Evolutionary conservation across 2,113 vertebrate genomes (phyloP).

Genomic region (Rhynchopsitta pachyrhyncha): DNA sequence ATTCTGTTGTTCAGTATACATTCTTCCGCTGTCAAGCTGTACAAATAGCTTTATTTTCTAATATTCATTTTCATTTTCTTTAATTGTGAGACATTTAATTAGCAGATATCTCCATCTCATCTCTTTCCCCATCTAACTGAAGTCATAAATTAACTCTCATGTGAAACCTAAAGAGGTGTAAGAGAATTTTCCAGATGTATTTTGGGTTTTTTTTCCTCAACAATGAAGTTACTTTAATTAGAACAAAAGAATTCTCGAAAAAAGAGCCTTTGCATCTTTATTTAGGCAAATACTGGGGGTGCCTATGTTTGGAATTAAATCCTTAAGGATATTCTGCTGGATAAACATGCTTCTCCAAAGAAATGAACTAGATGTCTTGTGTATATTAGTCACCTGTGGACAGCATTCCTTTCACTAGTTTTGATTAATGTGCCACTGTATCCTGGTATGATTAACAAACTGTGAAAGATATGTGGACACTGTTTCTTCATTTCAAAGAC

Average conservation of each 20-base stretch:
- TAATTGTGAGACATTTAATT: not conserved
- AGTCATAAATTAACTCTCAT: not conserved
- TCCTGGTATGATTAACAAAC: constrained; percentile 33
- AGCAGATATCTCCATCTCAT: not conserved
- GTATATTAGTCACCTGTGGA: not conserved
- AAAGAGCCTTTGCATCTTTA: not conserved
- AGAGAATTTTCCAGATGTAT: not conserved
- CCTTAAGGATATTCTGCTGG: not conserved
- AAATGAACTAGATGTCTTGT: not conserved
- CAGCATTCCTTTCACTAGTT: not conserved
- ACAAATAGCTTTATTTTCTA: not conserved
- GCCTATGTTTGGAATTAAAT: not conserved
- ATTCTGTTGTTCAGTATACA: not conserved
- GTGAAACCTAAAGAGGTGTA: not conserved
- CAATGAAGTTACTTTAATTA: not conserved
- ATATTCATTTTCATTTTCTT: not conserved
- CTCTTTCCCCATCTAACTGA: not conserved
- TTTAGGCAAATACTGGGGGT: not conserved
- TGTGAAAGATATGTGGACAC: constrained; percentile 37
- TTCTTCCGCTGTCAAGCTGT: not conserved
- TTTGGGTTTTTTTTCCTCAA: not conserved
- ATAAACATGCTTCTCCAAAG: not conserved
- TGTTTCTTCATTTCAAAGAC: constrained; percentile 1
- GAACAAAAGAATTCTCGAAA: not conserved
- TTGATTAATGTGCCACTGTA: constrained; percentile 24